Base-by-base conservation (phyloP, 2,888 invertebrate genomes). In the Eurois occulta region DNA sequence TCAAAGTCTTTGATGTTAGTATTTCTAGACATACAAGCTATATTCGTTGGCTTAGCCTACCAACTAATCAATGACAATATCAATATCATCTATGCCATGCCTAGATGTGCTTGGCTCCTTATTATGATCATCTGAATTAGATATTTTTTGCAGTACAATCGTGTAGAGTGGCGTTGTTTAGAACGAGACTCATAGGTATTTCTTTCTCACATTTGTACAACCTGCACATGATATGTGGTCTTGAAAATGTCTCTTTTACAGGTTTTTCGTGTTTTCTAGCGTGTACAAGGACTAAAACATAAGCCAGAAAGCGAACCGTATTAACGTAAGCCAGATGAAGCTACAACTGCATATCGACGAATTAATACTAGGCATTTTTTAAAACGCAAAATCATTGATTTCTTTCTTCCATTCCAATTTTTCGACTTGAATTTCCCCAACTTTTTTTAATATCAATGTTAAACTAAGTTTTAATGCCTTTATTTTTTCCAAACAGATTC, bases 1-100 rank as follows among this genome's bases (percentile, higher is more conserved):
- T 55, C 55, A 70, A 71, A 77, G 52, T 28, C 69, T 78, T 84
- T 60, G 43, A 81, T 72, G 48, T 68, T 16, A 28, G 24, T 46
- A 58, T 16, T 58, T 70, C 46, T 70, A 28, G 35, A 77, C 21
- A 52, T 1, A 16, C 11, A 24, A 43, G 24, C 11, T 5, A n/a
- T n/a, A 43, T 66, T 55, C 16, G 18, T 18, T 13, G 24, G 0
- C 2, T 32, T 4, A 18, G n/a, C 13, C 0, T 35, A 38, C 3
- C 41, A 41, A 24, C n/a, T 35, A 52, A 35, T 55, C 21, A 28
- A 21, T 32, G 18, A 24, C n/a, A n/a, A 35, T 35, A 35, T 3
- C 43, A 69, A 6, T 48, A 28, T 21, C 24, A 24, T 24, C 16
- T 43, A 11, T 43, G 11, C 13, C 43, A 11, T 43, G 11, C 13